A percentile compares a stretch with the other conserved stretches of the same genome.
These are phyloP conservation scores for Cheirogaleus medius DNA, from an alignment of 2,113 vertebrate species.

Conservation along the genomic window DNA sequence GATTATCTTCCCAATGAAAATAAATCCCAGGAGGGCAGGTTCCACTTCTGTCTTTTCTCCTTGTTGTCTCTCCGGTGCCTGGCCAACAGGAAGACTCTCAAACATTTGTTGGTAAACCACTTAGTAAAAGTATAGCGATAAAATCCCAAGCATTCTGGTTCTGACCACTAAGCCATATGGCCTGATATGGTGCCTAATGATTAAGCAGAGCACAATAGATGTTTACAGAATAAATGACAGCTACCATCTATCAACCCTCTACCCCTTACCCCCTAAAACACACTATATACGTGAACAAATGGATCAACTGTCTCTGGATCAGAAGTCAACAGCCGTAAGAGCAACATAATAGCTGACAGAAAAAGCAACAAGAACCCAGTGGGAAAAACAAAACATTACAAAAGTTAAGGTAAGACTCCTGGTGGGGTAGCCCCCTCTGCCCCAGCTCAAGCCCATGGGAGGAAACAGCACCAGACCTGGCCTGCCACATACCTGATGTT, in stretches of 20 bases:
- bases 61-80: neutral
- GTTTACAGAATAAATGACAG: neutral
- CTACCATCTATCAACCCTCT: neutral
- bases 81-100: neutral
- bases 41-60: neutral
- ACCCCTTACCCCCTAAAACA: no score
- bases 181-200: neutral
- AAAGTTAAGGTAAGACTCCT: neutral
- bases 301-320: neutral
- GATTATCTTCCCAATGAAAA: neutral
- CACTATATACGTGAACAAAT: neutral
- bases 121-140: neutral
- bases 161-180: neutral
- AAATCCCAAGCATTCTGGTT: neutral
- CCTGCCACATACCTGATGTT: conserved; percentile 90
- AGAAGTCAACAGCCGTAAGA: neutral
- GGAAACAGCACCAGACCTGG: neutral
- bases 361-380: neutral
- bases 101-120: neutral
- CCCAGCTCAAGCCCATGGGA: neutral
- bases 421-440: fast-evolving
- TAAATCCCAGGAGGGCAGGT: neutral
- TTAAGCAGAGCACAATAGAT: neutral
- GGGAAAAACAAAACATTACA: neutral
- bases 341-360: neutral